phyloP scores from a whole-genome alignment of 2,888 invertebrate species.

The Sarcophaga variegata region DNA sequence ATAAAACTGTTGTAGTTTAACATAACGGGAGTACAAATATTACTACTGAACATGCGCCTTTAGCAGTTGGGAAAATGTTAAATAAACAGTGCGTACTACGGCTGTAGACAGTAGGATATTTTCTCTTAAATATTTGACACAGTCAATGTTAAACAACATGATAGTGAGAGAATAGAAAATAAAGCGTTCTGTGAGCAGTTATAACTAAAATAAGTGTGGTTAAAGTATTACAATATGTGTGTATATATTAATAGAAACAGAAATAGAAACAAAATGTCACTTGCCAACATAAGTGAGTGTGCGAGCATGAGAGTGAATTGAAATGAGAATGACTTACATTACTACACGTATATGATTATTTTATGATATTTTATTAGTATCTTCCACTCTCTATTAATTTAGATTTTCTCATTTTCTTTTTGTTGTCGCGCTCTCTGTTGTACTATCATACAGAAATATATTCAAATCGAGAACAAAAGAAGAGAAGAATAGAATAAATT shows the following conservation, averaged over 20 bases:
- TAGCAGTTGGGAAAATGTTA: neutral
- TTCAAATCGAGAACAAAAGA: neutral
- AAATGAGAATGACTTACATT: constrained; percentile 4
- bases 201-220: neutral
- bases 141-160: neutral
- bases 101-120: constrained; percentile 17
- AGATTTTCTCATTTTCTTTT: constrained; percentile 48
- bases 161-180: constrained; percentile 1
- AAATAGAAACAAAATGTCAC: neutral
- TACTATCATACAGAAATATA: constrained; percentile 59
- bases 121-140: constrained; percentile 53
- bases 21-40: constrained; percentile 15
- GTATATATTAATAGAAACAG: neutral
- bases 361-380: neutral
- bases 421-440: constrained; percentile 29
- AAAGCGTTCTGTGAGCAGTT: neutral
- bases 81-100: neutral
- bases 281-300: neutral
- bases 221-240: neutral
- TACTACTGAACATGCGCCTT: constrained; percentile 37
- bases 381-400: constrained; percentile 28
- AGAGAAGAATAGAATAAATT: constrained; percentile 36
- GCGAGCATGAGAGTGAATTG: neutral
- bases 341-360: neutral
- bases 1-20: constrained; percentile 19